These are phyloP conservation scores for Augochlora pura DNA, from an alignment of 1,140 invertebrate species.

Conservation along the genomic window DNA sequence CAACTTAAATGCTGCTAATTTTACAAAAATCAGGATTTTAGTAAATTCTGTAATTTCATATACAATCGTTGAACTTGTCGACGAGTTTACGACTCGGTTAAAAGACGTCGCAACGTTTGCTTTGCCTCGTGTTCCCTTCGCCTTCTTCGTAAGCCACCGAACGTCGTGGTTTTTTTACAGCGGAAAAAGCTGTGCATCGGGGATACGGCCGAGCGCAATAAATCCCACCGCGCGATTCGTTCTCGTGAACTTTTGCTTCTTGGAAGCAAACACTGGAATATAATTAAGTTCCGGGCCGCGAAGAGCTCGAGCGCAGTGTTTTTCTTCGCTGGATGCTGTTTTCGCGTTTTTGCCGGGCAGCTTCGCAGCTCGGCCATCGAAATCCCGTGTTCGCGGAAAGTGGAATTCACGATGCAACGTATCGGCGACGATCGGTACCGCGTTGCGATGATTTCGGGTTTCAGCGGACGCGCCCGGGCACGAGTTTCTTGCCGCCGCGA, in stretches of 20 bases:
- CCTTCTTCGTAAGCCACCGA: neutral
- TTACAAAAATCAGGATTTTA: no score
- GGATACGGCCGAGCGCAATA: neutral
- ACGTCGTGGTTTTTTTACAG: neutral
- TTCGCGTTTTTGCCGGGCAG: neutral
- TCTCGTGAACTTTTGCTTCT: neutral
- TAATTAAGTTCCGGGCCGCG: neutral
- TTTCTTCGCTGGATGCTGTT: neutral
- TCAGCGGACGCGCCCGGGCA: neutral
- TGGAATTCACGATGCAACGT: no score
- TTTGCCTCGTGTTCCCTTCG: no score
- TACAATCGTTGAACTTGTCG: no score
- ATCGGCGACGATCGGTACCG: no score
- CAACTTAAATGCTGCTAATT: no score
- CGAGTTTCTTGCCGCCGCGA: neutral
- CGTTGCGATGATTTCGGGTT: neutral
- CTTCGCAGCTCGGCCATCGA: no score
- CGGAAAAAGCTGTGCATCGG: neutral
- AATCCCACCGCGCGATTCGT: neutral
- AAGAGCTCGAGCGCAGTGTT: neutral
- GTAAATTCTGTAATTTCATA: no score
- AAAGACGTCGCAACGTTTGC: neutral
- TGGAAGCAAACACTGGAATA: conserved; percentile 1
- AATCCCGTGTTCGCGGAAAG: no score
- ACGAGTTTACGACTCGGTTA: neutral